These are phyloP conservation scores for Spodoptera frugiperda DNA, from an alignment of 1,140 invertebrate species.

Conservation along the genomic window DNA sequence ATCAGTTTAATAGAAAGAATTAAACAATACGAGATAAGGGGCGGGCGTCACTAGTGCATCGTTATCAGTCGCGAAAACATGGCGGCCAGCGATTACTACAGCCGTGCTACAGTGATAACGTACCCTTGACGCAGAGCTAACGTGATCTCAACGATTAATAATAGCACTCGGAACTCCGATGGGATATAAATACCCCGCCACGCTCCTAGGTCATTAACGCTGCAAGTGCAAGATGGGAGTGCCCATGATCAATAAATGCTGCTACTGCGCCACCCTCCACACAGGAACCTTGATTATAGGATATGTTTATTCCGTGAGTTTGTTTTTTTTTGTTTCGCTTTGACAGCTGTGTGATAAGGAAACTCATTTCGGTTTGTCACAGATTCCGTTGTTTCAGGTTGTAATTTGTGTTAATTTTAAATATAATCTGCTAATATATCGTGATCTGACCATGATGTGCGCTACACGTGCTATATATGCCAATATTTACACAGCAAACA, in stretches of 20 bases:
- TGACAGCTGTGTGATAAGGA: not conserved
- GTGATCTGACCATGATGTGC: too few relatives aligned
- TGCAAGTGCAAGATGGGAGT: slow-evolving; percentile 67
- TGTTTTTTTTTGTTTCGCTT: slow-evolving; percentile 1
- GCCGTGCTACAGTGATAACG: slow-evolving; percentile 41
- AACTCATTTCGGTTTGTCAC: not conserved
- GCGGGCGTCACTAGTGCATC: slow-evolving; percentile 13
- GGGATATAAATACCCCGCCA: slow-evolving; percentile 34
- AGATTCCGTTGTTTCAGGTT: not conserved
- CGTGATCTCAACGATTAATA: slow-evolving; percentile 29
- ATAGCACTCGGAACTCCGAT: not conserved
- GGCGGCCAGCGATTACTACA: slow-evolving; percentile 29
- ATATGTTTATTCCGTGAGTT: slow-evolving; percentile 72
- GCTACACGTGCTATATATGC: not conserved
- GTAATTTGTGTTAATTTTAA: too few relatives aligned
- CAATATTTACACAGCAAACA: slow-evolving; percentile 8
- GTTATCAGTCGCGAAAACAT: slow-evolving; percentile 44
- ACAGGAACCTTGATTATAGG: slow-evolving; percentile 76
- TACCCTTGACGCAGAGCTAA: slow-evolving; percentile 21
- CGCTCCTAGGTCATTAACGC: slow-evolving; percentile 1
- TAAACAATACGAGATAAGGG: slow-evolving; percentile 26
- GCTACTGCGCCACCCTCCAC: slow-evolving; percentile 69
- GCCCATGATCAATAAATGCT: slow-evolving; percentile 77
- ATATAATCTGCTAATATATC: too few relatives aligned
- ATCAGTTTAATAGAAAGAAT: slow-evolving; percentile 3